Base-by-base conservation (phyloP, 2,888 invertebrate genomes). In the Oligia fasciuncula region DNA sequence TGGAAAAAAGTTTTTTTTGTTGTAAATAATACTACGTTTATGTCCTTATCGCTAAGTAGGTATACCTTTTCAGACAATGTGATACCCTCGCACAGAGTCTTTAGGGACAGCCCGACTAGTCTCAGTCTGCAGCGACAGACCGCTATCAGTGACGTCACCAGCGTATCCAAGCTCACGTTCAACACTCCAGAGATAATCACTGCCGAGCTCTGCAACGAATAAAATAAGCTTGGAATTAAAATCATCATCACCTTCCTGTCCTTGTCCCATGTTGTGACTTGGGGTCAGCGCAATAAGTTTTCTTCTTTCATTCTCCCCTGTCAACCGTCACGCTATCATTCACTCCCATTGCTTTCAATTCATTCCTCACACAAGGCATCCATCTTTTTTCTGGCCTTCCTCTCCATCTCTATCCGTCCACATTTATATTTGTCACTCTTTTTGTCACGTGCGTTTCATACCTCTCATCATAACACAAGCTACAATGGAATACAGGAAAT, bases 141-240 rank as follows among this genome's bases (percentile, higher is more conserved):
- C 0, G 94, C 94, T 57, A 91, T 89, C 63, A 91, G 74, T 8
- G 90, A 89, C 19, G 90, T 90, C 51, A 94, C 93, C 43, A 95
- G 81, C 0, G 93, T 94, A 74, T 97, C 97, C 78, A 95, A 86
- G 65, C 95, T 92, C 0, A 96, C 90, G 85, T 97, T 96, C 60
- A 95, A 89, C n/a, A 91, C 69, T 0, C 96, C 97, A 11, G 94
- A 91, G 9, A 95, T 62, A 1, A 89, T 84, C 0, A 97, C 88
- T 0, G 95, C 93, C 5, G 94, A 80, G 35, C 84, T 84, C 94
- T 94, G 77, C 0, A 75, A 71, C 11, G 63, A 29, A 49, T 29
- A 14, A 54, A 1, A 5, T 0, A 17, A 70, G 40, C 14, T 23
- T 40, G 23, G 1, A 23, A 17, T 51, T 8, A 49, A 19, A 11